A percentile compares a stretch with the other conserved stretches of the same genome.
Conservation (phyloP, 2,888 invertebrate species). For the Drosophila putrida region DNA sequence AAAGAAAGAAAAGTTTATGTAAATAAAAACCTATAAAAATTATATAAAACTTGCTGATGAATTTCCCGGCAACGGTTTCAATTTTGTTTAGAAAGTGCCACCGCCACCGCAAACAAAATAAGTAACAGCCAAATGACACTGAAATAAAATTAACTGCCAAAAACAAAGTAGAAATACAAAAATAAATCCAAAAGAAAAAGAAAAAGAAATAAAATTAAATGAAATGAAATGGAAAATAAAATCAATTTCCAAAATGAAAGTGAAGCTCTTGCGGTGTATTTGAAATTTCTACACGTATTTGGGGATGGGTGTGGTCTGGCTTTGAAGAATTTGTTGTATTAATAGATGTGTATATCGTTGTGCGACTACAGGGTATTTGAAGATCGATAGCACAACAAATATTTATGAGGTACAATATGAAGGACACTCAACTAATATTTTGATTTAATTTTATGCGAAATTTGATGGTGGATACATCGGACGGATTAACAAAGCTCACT, state of each 20-base stretch:
- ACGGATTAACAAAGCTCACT: conserved; percentile 41
- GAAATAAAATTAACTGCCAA: conserved; percentile 50
- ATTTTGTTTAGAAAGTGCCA: conserved; percentile 60
- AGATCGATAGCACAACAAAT: conserved; percentile 10
- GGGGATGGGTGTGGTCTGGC: conserved; percentile 47
- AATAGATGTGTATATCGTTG: not conserved
- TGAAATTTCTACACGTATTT: conserved; percentile 40
- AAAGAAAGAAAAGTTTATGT: conserved; percentile 37
- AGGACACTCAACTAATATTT: conserved; percentile 24
- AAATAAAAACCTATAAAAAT: conserved; percentile 47
- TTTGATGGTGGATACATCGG: conserved; percentile 39
- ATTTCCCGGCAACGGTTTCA: conserved; percentile 60
- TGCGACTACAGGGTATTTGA: not conserved
- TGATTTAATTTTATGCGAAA: conserved; percentile 16
- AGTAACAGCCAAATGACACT: conserved; percentile 47
- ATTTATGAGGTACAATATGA: conserved; percentile 23
- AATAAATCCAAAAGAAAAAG: conserved; percentile 19
- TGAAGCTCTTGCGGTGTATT: conserved; percentile 49
- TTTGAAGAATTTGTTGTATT: conserved; percentile 8
- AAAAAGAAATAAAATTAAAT: conserved; percentile 38
- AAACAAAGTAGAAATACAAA: conserved; percentile 14
- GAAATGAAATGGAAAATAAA: conserved; percentile 74
- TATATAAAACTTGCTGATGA: conserved; percentile 57
- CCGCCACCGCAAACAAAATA: conserved; percentile 31
- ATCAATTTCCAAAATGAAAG: conserved; percentile 71